Evolutionary conservation across 2,113 vertebrate species (phyloP).

Genomic region (Nothobranchius furzeri): DNA sequence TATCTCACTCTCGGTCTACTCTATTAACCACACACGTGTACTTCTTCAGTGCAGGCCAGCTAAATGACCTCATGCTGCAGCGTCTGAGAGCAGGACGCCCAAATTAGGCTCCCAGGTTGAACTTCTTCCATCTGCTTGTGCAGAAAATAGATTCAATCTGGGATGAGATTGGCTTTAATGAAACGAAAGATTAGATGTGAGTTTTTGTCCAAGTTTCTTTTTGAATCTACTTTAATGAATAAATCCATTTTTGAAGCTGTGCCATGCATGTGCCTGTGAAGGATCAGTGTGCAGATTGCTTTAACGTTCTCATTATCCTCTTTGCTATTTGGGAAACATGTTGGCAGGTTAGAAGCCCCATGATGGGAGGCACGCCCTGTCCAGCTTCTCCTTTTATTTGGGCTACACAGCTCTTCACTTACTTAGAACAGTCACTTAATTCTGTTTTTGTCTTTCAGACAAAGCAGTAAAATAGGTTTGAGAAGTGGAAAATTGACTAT

Average conservation of each 20-base stretch:
- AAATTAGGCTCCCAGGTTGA: slow-evolving; percentile 54
- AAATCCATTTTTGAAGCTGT: slow-evolving; percentile 69
- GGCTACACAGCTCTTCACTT: slow-evolving; percentile 14
- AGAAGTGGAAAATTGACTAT: background rate
- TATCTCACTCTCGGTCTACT: slow-evolving; percentile 29
- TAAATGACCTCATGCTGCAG: slow-evolving; percentile 60
- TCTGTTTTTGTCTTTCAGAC: background rate
- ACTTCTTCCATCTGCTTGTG: slow-evolving; percentile 57
- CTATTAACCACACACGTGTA: slow-evolving; percentile 40
- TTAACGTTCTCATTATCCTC: slow-evolving; percentile 59
- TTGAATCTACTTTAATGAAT: slow-evolving; percentile 66
- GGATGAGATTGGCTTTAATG: slow-evolving; percentile 66
- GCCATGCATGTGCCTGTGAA: slow-evolving; percentile 53
- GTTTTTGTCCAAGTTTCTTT: slow-evolving; percentile 59
- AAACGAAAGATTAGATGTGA: slow-evolving; percentile 72
- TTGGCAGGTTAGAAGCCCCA: slow-evolving; percentile 51
- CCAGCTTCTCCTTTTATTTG: slow-evolving; percentile 33
- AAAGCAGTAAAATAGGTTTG: background rate
- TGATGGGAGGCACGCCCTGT: slow-evolving; percentile 26
- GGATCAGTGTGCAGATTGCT: slow-evolving; percentile 69
- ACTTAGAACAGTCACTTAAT: slow-evolving; percentile 7
- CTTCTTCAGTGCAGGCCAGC: slow-evolving; percentile 39
- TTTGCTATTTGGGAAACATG: slow-evolving; percentile 57
- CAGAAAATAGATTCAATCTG: slow-evolving; percentile 74
- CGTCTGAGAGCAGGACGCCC: slow-evolving; percentile 39